Percentiles rank a stretch among this genome's conserved stretches.
phyloP scores from a whole-genome alignment of 1,140 invertebrate species.

The Papilio helenus region DNA sequence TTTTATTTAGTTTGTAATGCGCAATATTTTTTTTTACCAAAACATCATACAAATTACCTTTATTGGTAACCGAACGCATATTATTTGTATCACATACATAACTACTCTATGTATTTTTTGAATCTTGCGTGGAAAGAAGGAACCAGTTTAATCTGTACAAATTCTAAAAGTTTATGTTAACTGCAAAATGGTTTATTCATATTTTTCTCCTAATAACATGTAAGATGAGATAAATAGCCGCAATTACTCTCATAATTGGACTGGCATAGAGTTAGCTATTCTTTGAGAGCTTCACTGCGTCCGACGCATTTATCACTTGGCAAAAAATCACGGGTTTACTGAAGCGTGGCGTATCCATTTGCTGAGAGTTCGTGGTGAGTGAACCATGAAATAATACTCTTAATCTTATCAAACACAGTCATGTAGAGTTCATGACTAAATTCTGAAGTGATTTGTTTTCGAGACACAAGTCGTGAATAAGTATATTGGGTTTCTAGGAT shows the following conservation, averaged over 20 bases:
- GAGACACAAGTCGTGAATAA: neutral
- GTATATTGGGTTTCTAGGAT: too few relatives aligned
- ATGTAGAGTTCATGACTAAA: constrained; percentile 2
- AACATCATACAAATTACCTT: too few relatives aligned
- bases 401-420: constrained; percentile 21
- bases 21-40: too few relatives aligned
- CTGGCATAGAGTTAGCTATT: constrained; percentile 21
- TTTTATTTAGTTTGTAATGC: neutral
- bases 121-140: too few relatives aligned
- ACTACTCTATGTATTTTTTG: too few relatives aligned
- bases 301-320: constrained; percentile 16
- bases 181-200: neutral
- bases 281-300: neutral
- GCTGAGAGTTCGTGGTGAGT: constrained; percentile 3
- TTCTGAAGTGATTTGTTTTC: neutral
- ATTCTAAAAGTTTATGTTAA: too few relatives aligned
- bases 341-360: constrained; percentile 5
- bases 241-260: constrained; percentile 15
- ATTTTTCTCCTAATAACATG: neutral
- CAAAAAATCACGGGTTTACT: constrained; percentile 21
- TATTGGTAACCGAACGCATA: too few relatives aligned
- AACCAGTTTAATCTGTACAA: too few relatives aligned
- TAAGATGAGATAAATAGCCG: constrained; percentile 7
- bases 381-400: constrained; percentile 25
- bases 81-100: too few relatives aligned